Percentiles rank a stretch among this genome's conserved stretches.
Evolutionary conservation across 1,140 invertebrate species (phyloP).

Genomic region (Lordiphosa mommai): DNA sequence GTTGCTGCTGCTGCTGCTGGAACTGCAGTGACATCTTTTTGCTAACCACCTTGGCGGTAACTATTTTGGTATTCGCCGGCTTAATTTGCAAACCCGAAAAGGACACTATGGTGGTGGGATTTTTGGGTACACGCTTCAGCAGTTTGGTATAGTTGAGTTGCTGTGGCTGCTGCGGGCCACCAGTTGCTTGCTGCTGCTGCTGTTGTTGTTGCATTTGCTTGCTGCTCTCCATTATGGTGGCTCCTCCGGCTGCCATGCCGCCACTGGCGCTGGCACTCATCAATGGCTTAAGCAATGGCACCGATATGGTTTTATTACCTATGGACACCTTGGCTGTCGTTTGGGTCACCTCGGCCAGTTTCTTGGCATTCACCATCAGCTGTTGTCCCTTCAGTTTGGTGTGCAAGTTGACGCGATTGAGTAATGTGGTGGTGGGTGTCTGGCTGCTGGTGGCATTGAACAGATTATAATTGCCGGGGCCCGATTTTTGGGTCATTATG

Average conservation of each 20-base stretch:
- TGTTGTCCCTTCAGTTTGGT: constrained; percentile 55
- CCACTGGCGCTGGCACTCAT: constrained; percentile 36
- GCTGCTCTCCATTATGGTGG: constrained; percentile 60
- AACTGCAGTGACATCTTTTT: constrained; percentile 66
- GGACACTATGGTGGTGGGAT: constrained; percentile 65
- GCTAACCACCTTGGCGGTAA: constrained; percentile 64
- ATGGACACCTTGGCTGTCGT: constrained; percentile 81
- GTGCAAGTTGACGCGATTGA: constrained; percentile 56
- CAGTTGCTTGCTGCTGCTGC: constrained; percentile 19
- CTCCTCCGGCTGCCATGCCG: constrained; percentile 46
- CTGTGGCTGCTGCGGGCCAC: constrained; percentile 30
- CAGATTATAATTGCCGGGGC: constrained; percentile 37
- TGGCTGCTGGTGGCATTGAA: constrained; percentile 39
- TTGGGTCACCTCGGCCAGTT: constrained; percentile 64
- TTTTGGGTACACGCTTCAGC: constrained; percentile 63
- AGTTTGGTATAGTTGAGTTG: constrained; percentile 54
- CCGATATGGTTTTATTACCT: constrained; percentile 83
- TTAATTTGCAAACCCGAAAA: constrained; percentile 71
- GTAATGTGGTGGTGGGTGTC: constrained; percentile 41
- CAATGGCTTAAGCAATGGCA: constrained; percentile 82
- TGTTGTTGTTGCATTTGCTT: constrained; percentile 48
- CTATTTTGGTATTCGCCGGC: constrained; percentile 65
- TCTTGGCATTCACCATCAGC: constrained; percentile 66
- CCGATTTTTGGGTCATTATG: constrained; percentile 34
- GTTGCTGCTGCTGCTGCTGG: constrained; percentile 61